Evolutionary conservation across 2,113 vertebrate genomes (phyloP).

Genomic region (Candoia aspera): DNA sequence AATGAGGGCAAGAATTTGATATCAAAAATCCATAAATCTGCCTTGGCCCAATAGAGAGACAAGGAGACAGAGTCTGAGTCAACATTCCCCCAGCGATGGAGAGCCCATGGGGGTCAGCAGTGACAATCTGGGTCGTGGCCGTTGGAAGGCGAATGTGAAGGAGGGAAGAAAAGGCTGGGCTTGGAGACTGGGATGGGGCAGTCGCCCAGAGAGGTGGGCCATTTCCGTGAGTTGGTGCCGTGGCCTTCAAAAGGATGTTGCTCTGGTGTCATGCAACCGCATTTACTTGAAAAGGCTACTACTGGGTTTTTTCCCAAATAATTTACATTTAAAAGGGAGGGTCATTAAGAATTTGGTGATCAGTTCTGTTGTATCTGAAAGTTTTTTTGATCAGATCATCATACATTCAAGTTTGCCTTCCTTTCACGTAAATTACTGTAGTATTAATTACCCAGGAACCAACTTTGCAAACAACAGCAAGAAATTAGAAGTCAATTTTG

Average conservation of each 20-base stretch:
- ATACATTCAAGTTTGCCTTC: not conserved
- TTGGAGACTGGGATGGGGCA: conserved; percentile 47
- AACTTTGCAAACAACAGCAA: not conserved
- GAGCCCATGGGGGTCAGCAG: conserved; percentile 60
- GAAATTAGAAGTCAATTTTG: not conserved
- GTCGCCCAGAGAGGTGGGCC: not conserved
- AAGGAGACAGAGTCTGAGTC: conserved; percentile 82
- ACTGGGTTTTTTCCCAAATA: not conserved
- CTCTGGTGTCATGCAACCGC: not conserved
- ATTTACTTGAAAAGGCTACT: not conserved
- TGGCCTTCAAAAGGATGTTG: not conserved
- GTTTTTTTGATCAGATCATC: not conserved
- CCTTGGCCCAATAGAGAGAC: conserved; percentile 84
- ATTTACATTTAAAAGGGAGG: not conserved
- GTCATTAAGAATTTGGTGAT: not conserved
- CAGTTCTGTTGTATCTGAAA: not conserved
- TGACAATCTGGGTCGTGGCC: conserved; percentile 80
- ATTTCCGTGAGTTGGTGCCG: not conserved
- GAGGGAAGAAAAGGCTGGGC: conserved; percentile 74
- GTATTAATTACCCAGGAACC: not conserved
- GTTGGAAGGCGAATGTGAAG: conserved; percentile 86
- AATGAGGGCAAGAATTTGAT: conserved; percentile 94
- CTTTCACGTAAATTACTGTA: not conserved
- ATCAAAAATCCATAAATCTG: conserved; percentile 99
- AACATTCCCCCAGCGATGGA: conserved; percentile 85